phyloP scores from a whole-genome alignment of 2,797 vertebrate genomes.

The Gadopsis marmoratus region DNA sequence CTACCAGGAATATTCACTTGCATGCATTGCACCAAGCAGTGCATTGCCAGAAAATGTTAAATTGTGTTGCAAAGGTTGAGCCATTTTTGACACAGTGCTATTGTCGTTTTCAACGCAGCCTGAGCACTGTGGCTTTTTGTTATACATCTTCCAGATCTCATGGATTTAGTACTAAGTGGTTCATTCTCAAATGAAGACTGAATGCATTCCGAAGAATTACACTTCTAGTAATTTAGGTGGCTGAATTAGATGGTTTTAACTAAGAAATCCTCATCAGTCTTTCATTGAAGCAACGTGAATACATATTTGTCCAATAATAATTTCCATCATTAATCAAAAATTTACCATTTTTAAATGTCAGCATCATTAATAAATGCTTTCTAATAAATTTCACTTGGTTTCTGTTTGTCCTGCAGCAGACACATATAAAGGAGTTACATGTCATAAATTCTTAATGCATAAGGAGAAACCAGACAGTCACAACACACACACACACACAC shows the following conservation, averaged over 20 bases:
- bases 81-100: neutral
- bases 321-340: conserved; percentile 26
- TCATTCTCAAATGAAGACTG: neutral
- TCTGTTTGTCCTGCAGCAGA: conserved; percentile 41
- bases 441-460: conserved; percentile 88
- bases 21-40: neutral
- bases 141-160: neutral
- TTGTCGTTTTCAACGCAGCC: neutral
- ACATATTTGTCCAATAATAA: conserved; percentile 11
- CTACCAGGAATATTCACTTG: neutral
- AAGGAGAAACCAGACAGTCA: conserved; percentile 78
- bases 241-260: neutral
- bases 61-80: neutral
- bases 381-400: conserved; percentile 5
- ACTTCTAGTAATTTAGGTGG: neutral
- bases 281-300: conserved; percentile 12
- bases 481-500: conserved; percentile 36
- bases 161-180: neutral
- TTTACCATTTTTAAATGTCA: conserved; percentile 35
- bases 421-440: conserved; percentile 71
- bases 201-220: neutral
- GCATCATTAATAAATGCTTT: conserved; percentile 8
- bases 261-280: neutral
- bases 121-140: neutral
- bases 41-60: neutral